Evolutionary conservation across 2,113 vertebrate species (phyloP), one percentile per base, ranked within the genome.

Genomic region (Mormoops blainvillei): DNA sequence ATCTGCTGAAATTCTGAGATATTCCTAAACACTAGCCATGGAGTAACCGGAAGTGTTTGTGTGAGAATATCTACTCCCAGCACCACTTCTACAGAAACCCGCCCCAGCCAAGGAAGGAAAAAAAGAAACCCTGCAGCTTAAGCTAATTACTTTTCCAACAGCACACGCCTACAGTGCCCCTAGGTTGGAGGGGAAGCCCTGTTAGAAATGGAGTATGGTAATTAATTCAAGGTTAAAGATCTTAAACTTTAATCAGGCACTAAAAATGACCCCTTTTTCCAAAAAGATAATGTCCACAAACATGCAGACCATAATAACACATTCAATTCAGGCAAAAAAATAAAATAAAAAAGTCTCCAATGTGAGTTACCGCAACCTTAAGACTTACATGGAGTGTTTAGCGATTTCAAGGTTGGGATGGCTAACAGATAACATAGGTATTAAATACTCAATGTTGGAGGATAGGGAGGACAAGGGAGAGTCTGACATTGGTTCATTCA

Each of bases 231-330:
- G 22, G 7, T 73, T 74, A 84, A 80, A 93, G 31, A n/a, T 74
- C 52, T 94, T 71, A n/a, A 24, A 7, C 81, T 83, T 85, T 52
- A 52, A 94, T 84, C 31, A 74, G n/a, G 3, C 67, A 48, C 65
- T 91, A 48, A 88, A 94, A 93, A 70, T 54, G 13, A 87, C n/a
- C 26, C 14, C 24, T 91, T 88, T 88, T 65, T 93, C 77, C n/a
- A 85, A 87, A 65, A 91, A 97, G 28, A 67, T 26, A 54, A 0
- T n/a, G 20, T 61, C 56, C 93, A 13, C 63, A 83, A 71, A 78
- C 56, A 8, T 7, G 7, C 3, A 85, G 14, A 73, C 38, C 41
- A 1, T 31, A 89, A 14, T 14, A 54, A 24, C 19, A 50, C 18
- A 12, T 86, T 56, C 14, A 45, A 15, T 61, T 77, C 7, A 4